Evolutionary conservation across 2,888 invertebrate species (phyloP), one percentile per base, ranked within the genome.

Genomic region (Dynastes tityus): DNA sequence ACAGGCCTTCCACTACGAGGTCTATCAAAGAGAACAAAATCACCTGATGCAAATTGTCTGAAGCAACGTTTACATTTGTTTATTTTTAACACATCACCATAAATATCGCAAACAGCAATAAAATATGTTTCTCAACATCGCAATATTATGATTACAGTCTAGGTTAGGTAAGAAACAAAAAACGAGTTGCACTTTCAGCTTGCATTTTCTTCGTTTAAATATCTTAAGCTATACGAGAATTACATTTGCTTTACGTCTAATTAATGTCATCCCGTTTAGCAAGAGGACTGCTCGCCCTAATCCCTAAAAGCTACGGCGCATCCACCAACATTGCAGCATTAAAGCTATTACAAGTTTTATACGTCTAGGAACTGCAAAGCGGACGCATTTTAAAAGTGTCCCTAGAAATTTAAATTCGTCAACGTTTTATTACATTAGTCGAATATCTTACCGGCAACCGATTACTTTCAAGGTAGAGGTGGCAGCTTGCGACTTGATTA

Each of bases 401-500:
- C 0, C 8, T n/a, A 55, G n/a, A 55, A 55, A 55, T 51, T 51
- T n/a, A 51, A 51, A 51, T 6, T 51, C n/a, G 51, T 51, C 51
- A 51, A 51, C 51, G 9, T 1, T 51, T 22, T 51, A 51, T 51
- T 51, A 3, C 51, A 51, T 51, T 51, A 51, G 51, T 51, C 37
- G n/a, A 67, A 67, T 64, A 40, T 51, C 68, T 68, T 27, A 51
- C 22, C 22, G 68, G 29, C 5, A 61, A 22, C 29, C 61, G 29
- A 61, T 61, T 61, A 22, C 22, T 29, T 61, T 61, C 22, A 68
- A 73, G 27, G 61, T 22, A 27, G 58, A 73, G 73, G 13, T 58
- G 45, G 61, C 82, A 83, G 84, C 85, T 85, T 85, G 84, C 84
- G 84, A 85, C 84, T 84, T 83, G 86, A 85, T 86, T 86, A 86